Evolutionary conservation across 53 echinoderm and acorn worm genomes (phyloP), one percentile per base, ranked within the genome.

Genomic region (Echinarachnius parma): DNA sequence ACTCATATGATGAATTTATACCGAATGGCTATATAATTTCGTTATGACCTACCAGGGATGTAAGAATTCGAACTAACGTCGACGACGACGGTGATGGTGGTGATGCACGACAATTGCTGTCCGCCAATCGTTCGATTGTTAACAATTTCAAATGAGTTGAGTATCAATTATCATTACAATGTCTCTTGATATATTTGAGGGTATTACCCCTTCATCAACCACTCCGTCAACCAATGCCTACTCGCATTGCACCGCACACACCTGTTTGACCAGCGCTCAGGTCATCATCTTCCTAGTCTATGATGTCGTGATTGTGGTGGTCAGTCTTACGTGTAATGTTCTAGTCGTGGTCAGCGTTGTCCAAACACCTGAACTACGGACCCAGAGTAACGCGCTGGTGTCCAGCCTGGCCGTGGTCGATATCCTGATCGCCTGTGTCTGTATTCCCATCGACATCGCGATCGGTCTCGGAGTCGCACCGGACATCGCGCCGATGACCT

Each of bases 371-470:
- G 62, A 61, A n/a, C 59, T 85, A 62, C 72, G 66, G 35, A 58
- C 79, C 15, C 75, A 78, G 39, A 82, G 79, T n/a, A 87, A 82
- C 55, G 31, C 79, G 28, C 78, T 87, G 18, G 53, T 87, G 20
- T 76, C 79, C 4, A 87, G 82, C 55, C 61, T 87, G 35, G 87
- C 87, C 23, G 65, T 75, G 21, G 87, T 61, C 16, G 87, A 87
- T 46, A 66, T 82, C 24, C 66, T 82, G 9, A 75, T 79, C 28
- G 78, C 77, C 7, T 42, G 75, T 25, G 33, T 82, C 3, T 82
- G 82, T 25, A 71, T 87, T 14, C 87, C 87, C 2, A 58, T 78
- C 23, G 85, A 85, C 64, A 62, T 75, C 49, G 20, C 57, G 20
- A 34, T 79, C 46, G 75, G 34, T 25, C 66, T 81, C 34, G 81